Percentiles rank a stretch among this genome's conserved stretches.
phyloP scores from a whole-genome alignment of 1,140 invertebrate genomes.

The Scaptomyza pallida region DNA sequence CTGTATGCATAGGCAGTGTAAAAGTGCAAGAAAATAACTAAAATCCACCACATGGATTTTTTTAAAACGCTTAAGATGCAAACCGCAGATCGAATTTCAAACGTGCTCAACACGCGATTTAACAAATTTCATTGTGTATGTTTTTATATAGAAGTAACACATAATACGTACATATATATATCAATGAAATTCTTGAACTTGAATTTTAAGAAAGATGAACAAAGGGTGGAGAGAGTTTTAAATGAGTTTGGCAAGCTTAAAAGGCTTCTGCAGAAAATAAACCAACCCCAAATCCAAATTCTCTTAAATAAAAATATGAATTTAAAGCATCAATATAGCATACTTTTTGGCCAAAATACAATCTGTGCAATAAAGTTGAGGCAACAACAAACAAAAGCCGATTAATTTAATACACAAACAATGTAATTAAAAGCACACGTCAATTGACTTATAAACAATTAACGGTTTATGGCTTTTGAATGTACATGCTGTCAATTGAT shows the following conservation, averaged over 20 bases:
- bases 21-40: too few relatives aligned
- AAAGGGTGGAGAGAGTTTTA: too few relatives aligned
- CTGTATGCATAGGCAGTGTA: too few relatives aligned
- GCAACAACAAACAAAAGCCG: neutral
- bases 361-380: neutral
- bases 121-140: conserved; percentile 16
- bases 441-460: conserved; percentile 12
- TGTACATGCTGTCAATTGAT: conserved; percentile 3
- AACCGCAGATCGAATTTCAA: conserved; percentile 30
- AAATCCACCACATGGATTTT: too few relatives aligned
- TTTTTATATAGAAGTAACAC: too few relatives aligned
- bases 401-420: conserved; percentile 11
- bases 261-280: too few relatives aligned
- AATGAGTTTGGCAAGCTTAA: neutral
- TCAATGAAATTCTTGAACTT: neutral
- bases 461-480: neutral
- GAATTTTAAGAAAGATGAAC: neutral
- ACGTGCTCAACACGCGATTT: conserved; percentile 31
- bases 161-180: neutral
- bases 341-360: conserved; percentile 16
- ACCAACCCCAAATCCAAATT: too few relatives aligned
- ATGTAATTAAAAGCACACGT: conserved; percentile 11
- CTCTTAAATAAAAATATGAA: too few relatives aligned
- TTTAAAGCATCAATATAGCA: neutral
- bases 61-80: conserved; percentile 2